Conservation (phyloP, 2,113 vertebrate species). For the Plecotus auritus region DNA sequence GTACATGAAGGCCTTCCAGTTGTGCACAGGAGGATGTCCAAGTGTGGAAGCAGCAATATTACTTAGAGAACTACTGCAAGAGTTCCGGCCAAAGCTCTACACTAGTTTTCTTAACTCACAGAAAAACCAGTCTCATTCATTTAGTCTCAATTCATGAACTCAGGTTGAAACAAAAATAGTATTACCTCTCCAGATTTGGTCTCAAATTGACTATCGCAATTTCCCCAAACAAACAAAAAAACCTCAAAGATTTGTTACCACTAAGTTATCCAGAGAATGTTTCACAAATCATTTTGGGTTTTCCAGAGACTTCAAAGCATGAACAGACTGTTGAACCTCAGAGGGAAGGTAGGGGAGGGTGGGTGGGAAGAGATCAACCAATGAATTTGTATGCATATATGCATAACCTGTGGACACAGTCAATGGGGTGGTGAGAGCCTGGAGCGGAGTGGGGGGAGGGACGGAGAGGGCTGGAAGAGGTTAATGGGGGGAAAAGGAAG, state of each 20-base stretch:
- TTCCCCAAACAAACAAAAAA: background rate
- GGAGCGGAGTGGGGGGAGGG: too few species aligned
- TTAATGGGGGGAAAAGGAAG: too few species aligned
- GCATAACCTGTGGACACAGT: too few species aligned
- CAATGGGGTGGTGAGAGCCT: too few species aligned
- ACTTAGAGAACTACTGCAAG: background rate
- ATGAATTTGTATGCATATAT: too few species aligned
- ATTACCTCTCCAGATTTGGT: background rate
- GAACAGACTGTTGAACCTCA: too few species aligned
- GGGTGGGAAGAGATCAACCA: too few species aligned
- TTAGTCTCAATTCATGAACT: background rate
- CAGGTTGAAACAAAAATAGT: background rate
- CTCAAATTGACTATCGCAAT: background rate
- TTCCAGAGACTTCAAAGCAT: background rate
- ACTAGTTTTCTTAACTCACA: background rate
- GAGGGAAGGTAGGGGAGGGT: too few species aligned
- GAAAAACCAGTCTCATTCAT: background rate
- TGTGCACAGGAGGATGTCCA: background rate
- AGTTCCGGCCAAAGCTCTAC: background rate
- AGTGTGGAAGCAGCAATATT: background rate
- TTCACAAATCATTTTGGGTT: background rate
- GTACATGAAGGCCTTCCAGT: fast-evolving
- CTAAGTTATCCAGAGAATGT: background rate
- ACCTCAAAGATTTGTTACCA: background rate
- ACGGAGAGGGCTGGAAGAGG: too few species aligned